A percentile compares a stretch with the other conserved stretches of the same genome.
Conservation (phyloP, 2,797 vertebrate species). For the Apogon talboti region DNA sequence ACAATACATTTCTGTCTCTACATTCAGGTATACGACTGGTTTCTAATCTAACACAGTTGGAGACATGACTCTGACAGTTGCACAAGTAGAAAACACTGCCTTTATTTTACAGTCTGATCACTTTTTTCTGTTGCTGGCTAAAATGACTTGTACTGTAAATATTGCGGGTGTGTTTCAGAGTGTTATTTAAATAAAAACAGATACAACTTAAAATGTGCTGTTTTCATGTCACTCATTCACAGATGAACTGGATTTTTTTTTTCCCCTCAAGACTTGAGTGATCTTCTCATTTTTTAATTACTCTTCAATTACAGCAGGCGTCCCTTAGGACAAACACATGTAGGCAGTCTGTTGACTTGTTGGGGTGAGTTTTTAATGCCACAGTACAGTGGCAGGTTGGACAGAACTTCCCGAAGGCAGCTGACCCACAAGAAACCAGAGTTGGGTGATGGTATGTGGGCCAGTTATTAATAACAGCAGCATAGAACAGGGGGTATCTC, state of each 20-base stretch:
- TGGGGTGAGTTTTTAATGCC: background rate
- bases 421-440: conserved; percentile 72
- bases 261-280: background rate
- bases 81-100: conserved; percentile 12
- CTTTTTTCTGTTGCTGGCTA: conserved; percentile 17
- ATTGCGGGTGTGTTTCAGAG: conserved; percentile 48
- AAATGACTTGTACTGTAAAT: conserved; percentile 52
- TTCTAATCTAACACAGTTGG: background rate
- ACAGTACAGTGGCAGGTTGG: background rate
- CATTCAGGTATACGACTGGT: background rate
- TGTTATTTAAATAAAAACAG: conserved; percentile 65
- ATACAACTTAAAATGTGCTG: background rate
- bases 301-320: background rate
- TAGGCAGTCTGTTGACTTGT: background rate
- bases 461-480: conserved; percentile 80
- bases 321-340: background rate
- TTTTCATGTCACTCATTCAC: background rate
- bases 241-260: background rate
- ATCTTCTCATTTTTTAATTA: too few species aligned
- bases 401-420: conserved; percentile 28
- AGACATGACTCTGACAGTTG: conserved; percentile 8
- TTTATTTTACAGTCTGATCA: conserved; percentile 20
- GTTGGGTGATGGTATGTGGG: conserved; percentile 74
- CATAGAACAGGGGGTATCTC: conserved; percentile 26
- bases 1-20: background rate